Evolutionary conservation across 2,797 vertebrate genomes (phyloP), one percentile per base, ranked within the genome.

Genomic region (Cynodonichthys magdalenae): DNA sequence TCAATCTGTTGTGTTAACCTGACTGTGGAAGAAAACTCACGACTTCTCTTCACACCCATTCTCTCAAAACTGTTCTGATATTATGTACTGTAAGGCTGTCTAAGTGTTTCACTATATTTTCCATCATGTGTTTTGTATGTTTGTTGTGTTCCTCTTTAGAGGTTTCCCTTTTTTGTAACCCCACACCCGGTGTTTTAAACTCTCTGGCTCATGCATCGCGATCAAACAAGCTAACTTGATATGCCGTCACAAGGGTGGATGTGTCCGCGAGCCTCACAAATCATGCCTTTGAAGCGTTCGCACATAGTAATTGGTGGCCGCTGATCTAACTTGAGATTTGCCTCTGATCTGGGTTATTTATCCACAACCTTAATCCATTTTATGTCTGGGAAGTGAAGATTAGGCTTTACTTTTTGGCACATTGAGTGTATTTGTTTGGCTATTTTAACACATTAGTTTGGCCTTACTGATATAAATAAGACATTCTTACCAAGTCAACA

Each of bases 261-360:
- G 57, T 48, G 15, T 36, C 3, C 18, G n/a, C 5, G 34, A 36
- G 57, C 57, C 29, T 48, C 46, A 6, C 57, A 48, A 59, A 46
- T 48, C 29, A 47, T 0, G n/a, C 18, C 44, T 59, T 59, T 59
- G 28, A 48, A 34, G 56, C 28, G 0, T 47, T 48, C 44, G 17
- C 19, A 46, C 44, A 15, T 27, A 28, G 28, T 34, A 46, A 59
- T 59, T 46, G 31, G 44, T 20, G 45, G 45, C 45, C 15, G 56
- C 45, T 34, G 29, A 47, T 59, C 56, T 6, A 59, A 59, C 44
- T 34, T 45, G 7, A 59, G 31, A 48, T 59, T 34, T 20, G 56
- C 6, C 45, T 59, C 56, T 47, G 56, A 59, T 59, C 44, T 59
- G 56, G 45, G n/a, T 31, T 47, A 48, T 48, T 48, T 59, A 15